Conservation (phyloP, 2,888 invertebrate genomes). For the Oscheius sp. region DNA sequence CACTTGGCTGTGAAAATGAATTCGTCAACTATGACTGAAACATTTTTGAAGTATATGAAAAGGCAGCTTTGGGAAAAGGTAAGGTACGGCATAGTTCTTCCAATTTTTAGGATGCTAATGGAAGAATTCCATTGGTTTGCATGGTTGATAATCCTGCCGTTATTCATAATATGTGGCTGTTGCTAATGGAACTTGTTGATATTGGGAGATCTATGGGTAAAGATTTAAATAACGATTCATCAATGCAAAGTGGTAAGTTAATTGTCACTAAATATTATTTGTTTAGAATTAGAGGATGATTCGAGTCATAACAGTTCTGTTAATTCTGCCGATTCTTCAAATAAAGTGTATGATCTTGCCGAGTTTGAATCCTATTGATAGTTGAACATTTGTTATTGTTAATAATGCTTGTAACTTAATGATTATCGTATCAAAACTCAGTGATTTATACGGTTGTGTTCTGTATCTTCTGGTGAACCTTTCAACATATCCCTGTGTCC, state of each 20-base stretch:
- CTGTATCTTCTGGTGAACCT: neutral
- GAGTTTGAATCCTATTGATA: neutral
- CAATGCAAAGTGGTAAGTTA: neutral
- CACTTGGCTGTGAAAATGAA: conserved; percentile 17
- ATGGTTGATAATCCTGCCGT: conserved; percentile 16
- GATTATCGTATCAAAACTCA: neutral
- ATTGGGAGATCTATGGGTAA: neutral
- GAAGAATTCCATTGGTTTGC: conserved; percentile 26
- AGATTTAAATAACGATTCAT: neutral
- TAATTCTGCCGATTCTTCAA: neutral
- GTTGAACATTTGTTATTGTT: conserved; percentile 3
- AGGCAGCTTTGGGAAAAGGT: conserved; percentile 3
- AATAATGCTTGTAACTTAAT: neutral
- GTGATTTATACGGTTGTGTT: neutral
- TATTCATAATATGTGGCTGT: conserved; percentile 7
- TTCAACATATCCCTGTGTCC: too few species aligned
- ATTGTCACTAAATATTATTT: neutral
- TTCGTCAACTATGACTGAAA: neutral
- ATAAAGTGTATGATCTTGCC: neutral
- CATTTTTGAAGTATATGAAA: neutral
- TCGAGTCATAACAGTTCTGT: neutral
- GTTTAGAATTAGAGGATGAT: neutral
- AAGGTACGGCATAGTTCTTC: neutral
- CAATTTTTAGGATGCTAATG: conserved; percentile 17
- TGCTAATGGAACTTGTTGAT: conserved; percentile 8